phyloP scores from a whole-genome alignment of 1,140 invertebrate species.

The Aphelinus certus region DNA sequence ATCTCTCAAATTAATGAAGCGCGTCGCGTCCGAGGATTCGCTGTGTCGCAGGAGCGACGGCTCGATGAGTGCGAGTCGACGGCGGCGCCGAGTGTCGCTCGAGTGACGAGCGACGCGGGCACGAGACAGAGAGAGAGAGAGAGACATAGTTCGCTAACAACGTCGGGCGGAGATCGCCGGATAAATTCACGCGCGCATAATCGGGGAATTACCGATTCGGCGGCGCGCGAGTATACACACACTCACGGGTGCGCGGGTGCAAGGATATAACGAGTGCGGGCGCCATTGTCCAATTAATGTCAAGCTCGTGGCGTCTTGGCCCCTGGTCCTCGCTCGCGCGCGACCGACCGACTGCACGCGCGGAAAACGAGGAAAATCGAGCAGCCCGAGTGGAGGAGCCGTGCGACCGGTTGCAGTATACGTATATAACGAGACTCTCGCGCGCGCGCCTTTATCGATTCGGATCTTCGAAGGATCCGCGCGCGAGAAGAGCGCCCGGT shows the following conservation, averaged over 20 bases:
- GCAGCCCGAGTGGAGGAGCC: neutral
- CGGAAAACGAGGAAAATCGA: constrained; percentile 23
- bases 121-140: no score
- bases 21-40: neutral
- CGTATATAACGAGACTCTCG: constrained; percentile 23
- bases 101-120: no score
- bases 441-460: constrained; percentile 23
- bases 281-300: constrained; percentile 35
- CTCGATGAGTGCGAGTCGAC: no score
- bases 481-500: neutral
- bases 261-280: constrained; percentile 20
- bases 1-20: neutral
- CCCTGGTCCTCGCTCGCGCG: neutral
- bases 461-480: constrained; percentile 13
- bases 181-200: constrained; percentile 1
- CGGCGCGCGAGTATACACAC: no score
- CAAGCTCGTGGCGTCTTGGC: neutral
- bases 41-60: neutral
- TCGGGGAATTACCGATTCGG: no score
- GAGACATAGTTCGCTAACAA: no score
- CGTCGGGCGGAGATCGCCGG: neutral
- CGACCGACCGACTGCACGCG: neutral
- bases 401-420: constrained; percentile 12
- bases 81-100: no score
- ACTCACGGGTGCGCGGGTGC: neutral